These are phyloP conservation scores for Tenthredo scrophulariae DNA, from an alignment of 2,888 invertebrate genomes.

Conservation along the genomic window DNA sequence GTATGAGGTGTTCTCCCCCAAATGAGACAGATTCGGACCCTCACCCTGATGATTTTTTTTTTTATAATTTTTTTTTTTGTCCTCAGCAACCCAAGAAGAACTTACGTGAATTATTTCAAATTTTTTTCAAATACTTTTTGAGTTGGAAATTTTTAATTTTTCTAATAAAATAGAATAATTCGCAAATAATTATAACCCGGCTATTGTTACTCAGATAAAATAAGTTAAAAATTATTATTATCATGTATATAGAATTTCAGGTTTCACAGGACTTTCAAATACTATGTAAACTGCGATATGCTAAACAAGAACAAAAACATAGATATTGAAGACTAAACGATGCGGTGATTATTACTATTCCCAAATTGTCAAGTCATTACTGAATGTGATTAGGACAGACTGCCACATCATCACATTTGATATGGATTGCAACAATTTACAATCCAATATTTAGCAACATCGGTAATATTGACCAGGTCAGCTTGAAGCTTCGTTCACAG, in stretches of 20 bases:
- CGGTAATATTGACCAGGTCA: not conserved
- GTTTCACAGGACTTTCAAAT: not conserved
- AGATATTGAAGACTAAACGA: not conserved
- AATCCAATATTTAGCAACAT: not conserved
- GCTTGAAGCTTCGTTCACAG: not conserved
- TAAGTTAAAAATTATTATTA: no score
- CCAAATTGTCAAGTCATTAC: conserved; percentile 16
- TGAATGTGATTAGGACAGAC: not conserved
- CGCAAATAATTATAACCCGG: no score
- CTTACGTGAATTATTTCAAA: no score
- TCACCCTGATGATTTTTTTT: no score
- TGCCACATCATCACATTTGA: conserved; percentile 33
- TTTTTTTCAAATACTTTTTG: no score
- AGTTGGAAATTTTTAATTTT: no score
- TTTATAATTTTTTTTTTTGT: no score
- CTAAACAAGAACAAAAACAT: conserved; percentile 9
- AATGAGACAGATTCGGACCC: no score
- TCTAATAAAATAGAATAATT: no score
- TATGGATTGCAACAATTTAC: conserved; percentile 32
- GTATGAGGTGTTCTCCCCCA: no score
- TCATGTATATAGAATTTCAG: not conserved
- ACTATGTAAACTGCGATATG: not conserved
- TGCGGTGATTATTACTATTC: not conserved
- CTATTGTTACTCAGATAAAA: not conserved
- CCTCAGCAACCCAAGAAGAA: no score